Base-by-base conservation (phyloP, 2,888 invertebrate genomes). In the Stenchaetothrips biformis region DNA sequence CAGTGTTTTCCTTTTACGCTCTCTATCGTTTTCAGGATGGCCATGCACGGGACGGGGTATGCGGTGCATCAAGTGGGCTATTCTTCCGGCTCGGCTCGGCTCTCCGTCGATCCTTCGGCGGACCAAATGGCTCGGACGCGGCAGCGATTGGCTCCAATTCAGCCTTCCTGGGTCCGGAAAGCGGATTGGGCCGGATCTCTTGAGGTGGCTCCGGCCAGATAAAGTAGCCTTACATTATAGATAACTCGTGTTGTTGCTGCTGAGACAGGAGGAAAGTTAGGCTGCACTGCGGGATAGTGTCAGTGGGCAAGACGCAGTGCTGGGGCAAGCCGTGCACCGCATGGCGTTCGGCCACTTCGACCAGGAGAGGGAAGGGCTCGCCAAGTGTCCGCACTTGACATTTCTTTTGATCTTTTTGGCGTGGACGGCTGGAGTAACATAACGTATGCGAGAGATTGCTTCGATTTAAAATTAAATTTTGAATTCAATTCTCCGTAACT, bases 21-120 rank as follows among this genome's bases (percentile, higher is more conserved):
- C 37, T 37, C 37, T 37, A 37, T 37, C 37, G 37, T 37, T 37
- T 37, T 37, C 37, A 4, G 37, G 37, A 37, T 37, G 37, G 37
- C 37, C 37, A 37, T 37, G 37, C 37, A 37, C 37, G 37, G 37
- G 37, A 37, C 37, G 37, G 37, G 37, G 37, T 25, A 21, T 25
- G 67, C 67, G 67, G 67, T 74, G 67, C 67, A 74, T 21, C 67
- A 74, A 74, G 67, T 74, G 67, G 67, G 67, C 67, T 25, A 74
- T 74, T 25, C 67, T 74, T 21, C 67, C 67, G 53, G 53, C 53
- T 53, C 53, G 37, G 37, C 37, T 37, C 67, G 67, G 67, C 67
- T 11, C 25, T 7, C 7, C 67, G 25, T 25, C 67, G 67, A 53
- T 53, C 53, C 53, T 53, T 53, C 16, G 16, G 13, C 25, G 67